Conservation (phyloP, 2,888 invertebrate species). For the Cerceris ruficornis region DNA sequence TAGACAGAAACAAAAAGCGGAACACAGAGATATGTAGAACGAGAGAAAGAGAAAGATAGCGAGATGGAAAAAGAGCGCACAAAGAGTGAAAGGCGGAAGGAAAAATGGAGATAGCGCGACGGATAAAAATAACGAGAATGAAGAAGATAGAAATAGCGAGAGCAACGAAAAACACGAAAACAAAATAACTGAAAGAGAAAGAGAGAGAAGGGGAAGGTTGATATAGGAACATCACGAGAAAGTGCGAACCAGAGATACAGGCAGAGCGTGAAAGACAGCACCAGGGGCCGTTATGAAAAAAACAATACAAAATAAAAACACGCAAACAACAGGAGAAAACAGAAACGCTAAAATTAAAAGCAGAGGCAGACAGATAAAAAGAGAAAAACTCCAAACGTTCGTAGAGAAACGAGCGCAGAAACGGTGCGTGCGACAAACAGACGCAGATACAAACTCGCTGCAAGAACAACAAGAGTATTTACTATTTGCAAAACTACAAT, state of each 20-base stretch:
- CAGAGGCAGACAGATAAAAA: too few relatives aligned
- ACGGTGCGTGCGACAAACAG: slow-evolving; percentile 4
- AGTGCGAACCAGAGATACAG: neutral
- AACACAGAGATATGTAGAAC: too few relatives aligned
- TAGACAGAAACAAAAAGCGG: too few relatives aligned
- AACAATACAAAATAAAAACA: too few relatives aligned
- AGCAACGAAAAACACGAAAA: too few relatives aligned
- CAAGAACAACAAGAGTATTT: slow-evolving; percentile 24
- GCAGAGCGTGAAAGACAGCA: neutral
- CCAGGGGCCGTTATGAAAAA: neutral
- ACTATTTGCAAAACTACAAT: slow-evolving; percentile 23
- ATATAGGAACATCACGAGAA: neutral
- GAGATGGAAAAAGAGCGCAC: too few relatives aligned
- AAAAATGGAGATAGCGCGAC: neutral
- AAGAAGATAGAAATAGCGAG: too few relatives aligned
- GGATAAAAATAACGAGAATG: neutral
- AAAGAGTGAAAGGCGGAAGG: too few relatives aligned
- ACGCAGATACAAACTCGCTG: slow-evolving; percentile 10
- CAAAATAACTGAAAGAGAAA: neutral
- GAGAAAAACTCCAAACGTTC: too few relatives aligned
- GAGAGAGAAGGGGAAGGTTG: neutral
- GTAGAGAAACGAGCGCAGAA: neutral
- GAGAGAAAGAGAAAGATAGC: too few relatives aligned
- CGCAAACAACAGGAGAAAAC: too few relatives aligned
- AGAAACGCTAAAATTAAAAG: too few relatives aligned